phyloP scores from a whole-genome alignment of 2,797 vertebrate genomes.

The Liparis tanakae region DNA sequence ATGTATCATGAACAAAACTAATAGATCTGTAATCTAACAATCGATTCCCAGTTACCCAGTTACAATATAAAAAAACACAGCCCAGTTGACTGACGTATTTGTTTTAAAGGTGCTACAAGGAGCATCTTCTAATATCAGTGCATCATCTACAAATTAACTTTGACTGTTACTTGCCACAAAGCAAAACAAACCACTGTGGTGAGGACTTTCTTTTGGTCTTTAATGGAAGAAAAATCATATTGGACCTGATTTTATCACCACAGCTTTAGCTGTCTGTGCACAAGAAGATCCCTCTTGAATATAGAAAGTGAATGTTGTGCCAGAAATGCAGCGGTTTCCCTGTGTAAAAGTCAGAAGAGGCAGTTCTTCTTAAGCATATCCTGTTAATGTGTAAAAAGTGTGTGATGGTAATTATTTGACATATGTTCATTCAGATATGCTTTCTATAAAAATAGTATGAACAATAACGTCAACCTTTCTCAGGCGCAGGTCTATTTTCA shows the following conservation, averaged over 20 bases:
- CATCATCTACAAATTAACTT: conserved; percentile 14
- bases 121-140: conserved; percentile 16
- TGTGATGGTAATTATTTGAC: neutral
- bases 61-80: conserved; percentile 23
- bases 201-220: neutral
- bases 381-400: neutral
- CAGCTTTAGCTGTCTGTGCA: neutral
- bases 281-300: neutral
- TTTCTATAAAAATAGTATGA: neutral
- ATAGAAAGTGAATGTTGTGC: neutral
- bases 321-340: neutral
- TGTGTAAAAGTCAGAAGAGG: neutral
- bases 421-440: neutral
- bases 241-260: neutral
- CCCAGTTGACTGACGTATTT: neutral
- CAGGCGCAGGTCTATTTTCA: neutral
- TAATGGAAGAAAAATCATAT: neutral
- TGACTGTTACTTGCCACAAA: conserved; percentile 1
- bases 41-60: conserved; percentile 8
- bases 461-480: neutral
- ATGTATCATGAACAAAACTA: conserved; percentile 14
- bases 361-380: neutral
- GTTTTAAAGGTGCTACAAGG: neutral
- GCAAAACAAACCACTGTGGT: neutral
- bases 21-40: conserved; percentile 25